Conservation (phyloP, 2,113 vertebrate species). For the Micronycteris hirsuta region DNA sequence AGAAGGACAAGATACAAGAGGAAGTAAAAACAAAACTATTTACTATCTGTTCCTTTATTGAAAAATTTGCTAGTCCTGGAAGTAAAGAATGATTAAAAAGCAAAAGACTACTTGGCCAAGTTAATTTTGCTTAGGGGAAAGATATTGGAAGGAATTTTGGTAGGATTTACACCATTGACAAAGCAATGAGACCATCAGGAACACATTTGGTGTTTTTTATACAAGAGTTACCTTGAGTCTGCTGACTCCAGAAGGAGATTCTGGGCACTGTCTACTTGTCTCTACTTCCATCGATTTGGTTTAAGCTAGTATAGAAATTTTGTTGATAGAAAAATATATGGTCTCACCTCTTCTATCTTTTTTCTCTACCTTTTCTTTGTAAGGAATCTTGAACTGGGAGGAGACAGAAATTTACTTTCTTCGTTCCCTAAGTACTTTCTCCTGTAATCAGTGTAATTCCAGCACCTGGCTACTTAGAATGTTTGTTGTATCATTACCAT, state of each 20-base stretch:
- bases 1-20: no score
- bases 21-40: not conserved
- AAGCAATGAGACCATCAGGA: not conserved
- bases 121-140: not conserved
- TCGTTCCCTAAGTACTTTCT: not conserved
- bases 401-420: not conserved
- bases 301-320: not conserved
- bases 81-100: not conserved
- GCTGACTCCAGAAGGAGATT: not conserved
- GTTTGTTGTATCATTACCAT: not conserved
- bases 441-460: not conserved
- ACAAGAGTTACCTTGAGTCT: not conserved
- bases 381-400: not conserved
- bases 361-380: not conserved
- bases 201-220: not conserved
- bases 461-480: not conserved
- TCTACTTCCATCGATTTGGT: not conserved
- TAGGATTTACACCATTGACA: not conserved
- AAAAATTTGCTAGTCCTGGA: not conserved
- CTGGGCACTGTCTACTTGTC: not conserved
- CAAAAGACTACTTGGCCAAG: not conserved
- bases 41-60: not conserved
- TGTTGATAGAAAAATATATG: not conserved
- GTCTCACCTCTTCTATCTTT: not conserved
- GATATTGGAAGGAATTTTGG: not conserved